Conservation (phyloP, 2,888 invertebrate species). For the Drosophila nigricruria region DNA sequence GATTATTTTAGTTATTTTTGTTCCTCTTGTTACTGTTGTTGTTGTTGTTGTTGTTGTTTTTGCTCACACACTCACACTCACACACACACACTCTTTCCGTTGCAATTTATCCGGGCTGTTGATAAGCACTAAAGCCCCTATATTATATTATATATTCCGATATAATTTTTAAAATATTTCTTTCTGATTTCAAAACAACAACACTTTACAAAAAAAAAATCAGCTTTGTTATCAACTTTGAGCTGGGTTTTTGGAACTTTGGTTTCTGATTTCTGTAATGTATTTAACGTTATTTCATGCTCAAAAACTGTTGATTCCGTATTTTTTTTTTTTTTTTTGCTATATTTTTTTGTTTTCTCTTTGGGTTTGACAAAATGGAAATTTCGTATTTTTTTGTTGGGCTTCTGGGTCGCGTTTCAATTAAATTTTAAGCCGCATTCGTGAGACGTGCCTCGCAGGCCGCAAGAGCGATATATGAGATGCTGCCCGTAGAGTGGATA, state of each 20-base stretch:
- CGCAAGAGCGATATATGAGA: constrained; percentile 61
- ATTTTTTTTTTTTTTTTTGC: not conserved
- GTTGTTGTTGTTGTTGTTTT: constrained; percentile 35
- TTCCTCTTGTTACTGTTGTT: constrained; percentile 32
- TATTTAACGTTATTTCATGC: constrained; percentile 20
- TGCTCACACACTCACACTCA: constrained; percentile 17
- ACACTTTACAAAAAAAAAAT: not conserved
- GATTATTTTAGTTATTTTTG: constrained; percentile 39
- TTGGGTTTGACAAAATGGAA: constrained; percentile 19
- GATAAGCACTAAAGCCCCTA: constrained; percentile 34
- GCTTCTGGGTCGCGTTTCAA: constrained; percentile 59
- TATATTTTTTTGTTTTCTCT: constrained; percentile 4
- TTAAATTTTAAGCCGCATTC: constrained; percentile 75
- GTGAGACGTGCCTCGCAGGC: constrained; percentile 65
- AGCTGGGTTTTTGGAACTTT: constrained; percentile 34
- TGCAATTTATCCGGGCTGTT: constrained; percentile 49
- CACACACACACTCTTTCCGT: constrained; percentile 33
- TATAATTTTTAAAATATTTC: constrained; percentile 2
- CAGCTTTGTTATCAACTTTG: constrained; percentile 34
- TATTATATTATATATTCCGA: constrained; percentile 24
- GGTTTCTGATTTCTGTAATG: constrained; percentile 44
- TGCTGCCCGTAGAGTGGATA: constrained; percentile 22
- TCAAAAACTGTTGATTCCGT: constrained; percentile 52
- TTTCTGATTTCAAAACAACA: constrained; percentile 11
- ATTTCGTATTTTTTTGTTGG: constrained; percentile 29